Base-by-base conservation (phyloP, 2,888 invertebrate species). In the Baronia brevicornis region DNA sequence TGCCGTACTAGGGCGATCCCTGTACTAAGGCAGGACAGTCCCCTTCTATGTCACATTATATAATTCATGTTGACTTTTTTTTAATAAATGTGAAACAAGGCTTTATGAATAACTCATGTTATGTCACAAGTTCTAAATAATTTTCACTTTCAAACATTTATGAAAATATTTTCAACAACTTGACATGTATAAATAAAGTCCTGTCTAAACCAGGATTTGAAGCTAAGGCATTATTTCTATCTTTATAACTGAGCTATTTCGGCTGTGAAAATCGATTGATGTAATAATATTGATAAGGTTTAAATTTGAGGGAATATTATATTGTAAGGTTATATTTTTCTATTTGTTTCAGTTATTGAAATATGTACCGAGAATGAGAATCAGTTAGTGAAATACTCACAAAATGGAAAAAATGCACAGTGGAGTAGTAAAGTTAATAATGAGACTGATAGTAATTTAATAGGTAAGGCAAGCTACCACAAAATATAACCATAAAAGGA, bases 311-410 rank as follows among this genome's bases (percentile, higher is more conserved):
- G 13, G 11, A 28, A 24, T 14, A 23, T 10, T 23, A 18, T 11
- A 18, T 6, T 14, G 8, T 10, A 10, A 6, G 5, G 15, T 26
- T 21, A 15, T 7, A 9, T 25, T 13, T 17, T 17, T n/a, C 29
- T 40, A 37, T 48, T 39, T 13, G 18, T 74, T 72, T 41, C 71
- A 84, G 82, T 82, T 52, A 77, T 84, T 42, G 82, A 84, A 65
- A 69, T 66, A 60, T 70, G 71, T 40, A 52, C 42, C 27, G 71
- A 72, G 11, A 60, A 71, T 32, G 61, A 66, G 22, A 50, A 60
- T 22, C 43, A 54, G 23, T 48, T 80, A 43, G 72, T 75, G 23
- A 40, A 59, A 36, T 53, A 49, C 38, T 71, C 75, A 11, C 43
- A 62, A 50, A 84, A 82, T 43, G 82, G 82, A 18, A 73, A 51